Conservation (phyloP, 2,797 vertebrate species). For the Clarias platycephalus region DNA sequence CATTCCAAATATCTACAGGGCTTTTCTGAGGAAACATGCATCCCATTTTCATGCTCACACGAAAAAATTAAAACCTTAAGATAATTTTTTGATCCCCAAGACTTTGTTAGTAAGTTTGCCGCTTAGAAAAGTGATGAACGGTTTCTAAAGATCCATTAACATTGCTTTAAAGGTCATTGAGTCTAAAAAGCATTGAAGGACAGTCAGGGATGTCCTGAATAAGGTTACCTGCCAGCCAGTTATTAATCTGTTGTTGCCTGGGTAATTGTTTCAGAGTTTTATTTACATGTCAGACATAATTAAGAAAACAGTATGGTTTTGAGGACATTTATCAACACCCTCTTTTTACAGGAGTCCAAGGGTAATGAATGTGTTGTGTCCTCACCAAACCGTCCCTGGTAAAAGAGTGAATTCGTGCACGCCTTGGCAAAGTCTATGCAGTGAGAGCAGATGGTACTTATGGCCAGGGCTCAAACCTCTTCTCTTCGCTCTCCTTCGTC, state of each 20-base stretch:
- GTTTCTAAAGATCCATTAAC: slow-evolving; percentile 70
- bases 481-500: slow-evolving; percentile 72
- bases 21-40: slow-evolving; percentile 53
- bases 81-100: slow-evolving; percentile 63
- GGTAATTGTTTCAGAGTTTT: slow-evolving; percentile 52
- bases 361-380: slow-evolving; percentile 36
- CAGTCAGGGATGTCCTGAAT: slow-evolving; percentile 49
- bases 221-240: slow-evolving; percentile 56
- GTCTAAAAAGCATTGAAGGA: slow-evolving; percentile 73
- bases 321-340: slow-evolving; percentile 30
- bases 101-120: slow-evolving; percentile 61
- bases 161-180: slow-evolving; percentile 61
- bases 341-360: slow-evolving; percentile 16
- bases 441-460: slow-evolving; percentile 90
- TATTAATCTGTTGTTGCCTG: slow-evolving; percentile 66
- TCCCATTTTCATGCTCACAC: slow-evolving; percentile 46
- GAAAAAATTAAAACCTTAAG: slow-evolving; percentile 54
- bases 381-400: slow-evolving; percentile 55
- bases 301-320: slow-evolving; percentile 42
- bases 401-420: slow-evolving; percentile 78
- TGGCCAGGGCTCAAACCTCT: slow-evolving; percentile 80
- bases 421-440: slow-evolving; percentile 85
- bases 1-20: slow-evolving; percentile 63
- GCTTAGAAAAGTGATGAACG: slow-evolving; percentile 64
- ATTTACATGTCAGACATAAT: slow-evolving; percentile 45